Base-by-base conservation (phyloP, 2,888 invertebrate species). In the Geotrupes spiniger region DNA sequence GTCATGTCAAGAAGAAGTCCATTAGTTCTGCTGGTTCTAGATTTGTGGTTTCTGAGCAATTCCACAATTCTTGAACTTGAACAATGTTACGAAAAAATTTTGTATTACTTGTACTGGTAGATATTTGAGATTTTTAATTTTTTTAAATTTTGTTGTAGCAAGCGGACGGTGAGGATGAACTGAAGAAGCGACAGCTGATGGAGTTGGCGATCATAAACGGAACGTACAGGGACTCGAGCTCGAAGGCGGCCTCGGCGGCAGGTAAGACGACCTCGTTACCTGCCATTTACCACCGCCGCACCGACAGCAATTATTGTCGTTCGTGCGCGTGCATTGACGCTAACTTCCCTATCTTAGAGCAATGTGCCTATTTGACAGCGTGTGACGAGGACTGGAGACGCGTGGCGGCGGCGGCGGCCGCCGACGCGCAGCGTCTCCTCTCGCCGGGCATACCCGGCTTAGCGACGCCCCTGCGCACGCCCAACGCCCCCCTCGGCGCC, bases 161-260 rank as follows among this genome's bases (percentile, higher is more conserved):
- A 96, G 96, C 97, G 54, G 99, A 99, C 76, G 99, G 99, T 56
- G 99, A 99, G 81, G 99, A 99, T 77, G 99, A 99, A 75, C 79
- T 99, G 71, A 99, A 99, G 83, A 97, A 99, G 77, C 87, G 97
- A 72, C 99, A 99, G 78, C 82, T 99, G 66, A 99, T 99, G 98
- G 99, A 99, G 77, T 81, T 99, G 73, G 99, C 99, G 69, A 99
- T 99, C 69, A 97, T 99, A 73, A 99, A 99, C 74, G 99, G 99
- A 73, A 99, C 99, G 46, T 99, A 98, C 81, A 86, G 98, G 73
- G 96, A 97, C 76, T 93, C 93, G 52, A 92, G 91, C 72, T 81
- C 89, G 63, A 93, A 92, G 76, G 89, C 89, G 63, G 85, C 87
- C 62, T 83, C 88, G 68, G 85, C 85, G 62, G 85, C 89, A 84